Percentiles rank a stretch among this genome's conserved stretches.
phyloP scores from a whole-genome alignment of 2,113 vertebrate genomes.

The Typhlomys cinereus region DNA sequence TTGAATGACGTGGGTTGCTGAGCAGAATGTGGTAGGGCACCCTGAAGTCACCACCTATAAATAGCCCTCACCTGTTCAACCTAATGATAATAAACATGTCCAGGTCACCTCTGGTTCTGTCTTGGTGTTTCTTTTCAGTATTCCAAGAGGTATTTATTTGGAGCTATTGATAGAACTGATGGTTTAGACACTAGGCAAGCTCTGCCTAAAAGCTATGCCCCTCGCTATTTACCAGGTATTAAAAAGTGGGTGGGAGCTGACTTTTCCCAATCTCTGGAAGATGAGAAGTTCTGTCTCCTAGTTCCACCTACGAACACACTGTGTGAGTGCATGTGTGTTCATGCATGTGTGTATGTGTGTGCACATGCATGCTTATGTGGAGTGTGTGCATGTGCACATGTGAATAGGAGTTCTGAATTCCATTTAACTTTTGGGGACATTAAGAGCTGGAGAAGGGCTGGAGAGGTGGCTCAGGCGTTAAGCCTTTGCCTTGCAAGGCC shows the following conservation, averaged over 20 bases:
- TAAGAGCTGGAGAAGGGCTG: background rate
- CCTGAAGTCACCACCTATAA: background rate
- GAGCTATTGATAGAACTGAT: background rate
- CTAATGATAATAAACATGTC: slow-evolving; percentile 60
- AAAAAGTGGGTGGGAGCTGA: background rate
- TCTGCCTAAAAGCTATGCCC: background rate
- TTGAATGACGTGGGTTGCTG: too few relatives aligned
- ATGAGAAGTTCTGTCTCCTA: background rate
- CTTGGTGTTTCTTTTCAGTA: background rate
- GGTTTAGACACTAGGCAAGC: background rate
- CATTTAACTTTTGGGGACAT: background rate
- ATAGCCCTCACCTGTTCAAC: background rate
- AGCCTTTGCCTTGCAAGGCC: too few relatives aligned
- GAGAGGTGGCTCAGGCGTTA: background rate
- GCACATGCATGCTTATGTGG: too few relatives aligned
- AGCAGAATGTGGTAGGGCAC: too few relatives aligned
- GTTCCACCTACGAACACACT: background rate
- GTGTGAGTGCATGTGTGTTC: too few relatives aligned
- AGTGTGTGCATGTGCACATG: too few relatives aligned
- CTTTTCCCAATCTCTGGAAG: too few relatives aligned
- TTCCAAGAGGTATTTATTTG: background rate
- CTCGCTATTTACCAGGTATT: background rate
- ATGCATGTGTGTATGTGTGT: too few relatives aligned
- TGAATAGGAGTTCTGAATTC: background rate
- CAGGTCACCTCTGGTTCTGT: background rate